A percentile compares a stretch with the other conserved stretches of the same genome.
phyloP scores from a whole-genome alignment of 2,888 invertebrate species.

The Branchellion lobata region DNA sequence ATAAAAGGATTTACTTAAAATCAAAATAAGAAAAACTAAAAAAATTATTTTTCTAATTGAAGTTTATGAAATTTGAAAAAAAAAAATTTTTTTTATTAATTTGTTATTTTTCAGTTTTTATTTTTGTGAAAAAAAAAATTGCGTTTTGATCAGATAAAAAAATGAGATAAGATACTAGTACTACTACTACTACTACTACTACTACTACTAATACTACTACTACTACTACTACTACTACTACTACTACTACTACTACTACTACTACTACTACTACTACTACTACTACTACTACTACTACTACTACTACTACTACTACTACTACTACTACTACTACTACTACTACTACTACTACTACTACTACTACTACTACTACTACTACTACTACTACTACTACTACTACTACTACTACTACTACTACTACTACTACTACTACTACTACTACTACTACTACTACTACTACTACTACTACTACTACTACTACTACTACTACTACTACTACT shows the following conservation, averaged over 20 bases:
- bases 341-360: slow-evolving; percentile 41
- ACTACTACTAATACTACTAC: slow-evolving; percentile 52
- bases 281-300: slow-evolving; percentile 49
- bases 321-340: slow-evolving; percentile 50
- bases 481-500: slow-evolving; percentile 50
- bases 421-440: slow-evolving; percentile 51
- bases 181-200: slow-evolving; percentile 41
- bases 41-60: no score
- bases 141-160: no score
- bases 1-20: no score
- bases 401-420: slow-evolving; percentile 52
- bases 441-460: slow-evolving; percentile 49
- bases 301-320: slow-evolving; percentile 51
- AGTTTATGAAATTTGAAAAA: no score
- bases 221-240: slow-evolving; percentile 51
- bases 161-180: no score
- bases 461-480: slow-evolving; percentile 51
- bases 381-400: slow-evolving; percentile 49
- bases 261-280: slow-evolving; percentile 46
- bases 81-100: no score
- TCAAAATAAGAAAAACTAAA: no score
- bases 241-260: slow-evolving; percentile 50
- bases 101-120: no score
- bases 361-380: slow-evolving; percentile 47
- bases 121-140: no score